Evolutionary conservation across 2,888 invertebrate genomes (phyloP).

Genomic region (Ramazzottius varieornatus): DNA sequence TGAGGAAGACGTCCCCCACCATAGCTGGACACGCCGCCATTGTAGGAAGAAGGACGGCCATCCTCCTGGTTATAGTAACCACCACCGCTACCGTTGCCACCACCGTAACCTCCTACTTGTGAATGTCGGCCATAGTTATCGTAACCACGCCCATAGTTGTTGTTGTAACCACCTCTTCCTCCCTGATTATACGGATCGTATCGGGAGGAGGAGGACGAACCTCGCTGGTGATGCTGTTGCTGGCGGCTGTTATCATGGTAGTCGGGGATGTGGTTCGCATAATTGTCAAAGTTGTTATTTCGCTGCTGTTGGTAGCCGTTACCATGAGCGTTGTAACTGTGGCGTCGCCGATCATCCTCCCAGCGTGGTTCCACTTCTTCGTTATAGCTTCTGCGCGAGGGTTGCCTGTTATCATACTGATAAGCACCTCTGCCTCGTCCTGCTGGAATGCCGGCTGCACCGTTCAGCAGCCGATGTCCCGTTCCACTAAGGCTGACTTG

Average conservation of each 20-base stretch:
- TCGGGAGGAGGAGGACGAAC: background rate
- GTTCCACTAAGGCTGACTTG: background rate
- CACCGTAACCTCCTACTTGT: no score
- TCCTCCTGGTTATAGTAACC: background rate
- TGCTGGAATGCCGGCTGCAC: background rate
- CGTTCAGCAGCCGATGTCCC: background rate
- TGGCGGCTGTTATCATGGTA: background rate
- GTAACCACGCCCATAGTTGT: background rate
- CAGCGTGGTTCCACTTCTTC: background rate
- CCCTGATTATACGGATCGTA: no score
- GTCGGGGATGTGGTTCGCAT: background rate
- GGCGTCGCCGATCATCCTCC: background rate
- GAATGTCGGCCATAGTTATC: background rate
- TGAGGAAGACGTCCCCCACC: no score
- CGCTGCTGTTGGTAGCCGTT: background rate
- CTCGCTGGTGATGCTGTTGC: background rate
- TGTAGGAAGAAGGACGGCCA: no score
- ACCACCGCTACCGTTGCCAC: background rate
- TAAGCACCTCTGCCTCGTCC: background rate
- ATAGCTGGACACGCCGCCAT: no score
- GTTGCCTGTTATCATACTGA: background rate
- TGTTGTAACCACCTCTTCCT: background rate
- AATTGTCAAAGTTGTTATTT: background rate
- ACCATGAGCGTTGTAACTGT: background rate
- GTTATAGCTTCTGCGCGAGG: background rate